Conservation (phyloP, 1,140 invertebrate species). For the Microplitis mediator region DNA sequence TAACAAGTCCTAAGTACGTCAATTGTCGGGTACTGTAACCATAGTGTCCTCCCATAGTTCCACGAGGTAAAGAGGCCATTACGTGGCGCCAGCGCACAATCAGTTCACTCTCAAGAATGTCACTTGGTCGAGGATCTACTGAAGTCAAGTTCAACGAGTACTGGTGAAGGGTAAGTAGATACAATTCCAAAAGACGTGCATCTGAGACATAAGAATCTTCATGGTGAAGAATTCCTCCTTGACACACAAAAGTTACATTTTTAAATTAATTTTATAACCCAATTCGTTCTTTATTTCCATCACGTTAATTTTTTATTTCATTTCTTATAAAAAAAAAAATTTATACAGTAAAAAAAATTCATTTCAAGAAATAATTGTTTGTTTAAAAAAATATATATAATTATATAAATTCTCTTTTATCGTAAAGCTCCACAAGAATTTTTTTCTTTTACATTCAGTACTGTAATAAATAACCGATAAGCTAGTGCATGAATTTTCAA, state of each 20-base stretch:
- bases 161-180: conserved; percentile 39
- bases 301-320: no score
- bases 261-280: not conserved
- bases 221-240: conserved; percentile 43
- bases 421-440: not conserved
- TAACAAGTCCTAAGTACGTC: conserved; percentile 55
- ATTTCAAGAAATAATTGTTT: no score
- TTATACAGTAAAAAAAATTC: no score
- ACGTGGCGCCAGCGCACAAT: conserved; percentile 43
- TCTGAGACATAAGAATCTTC: conserved; percentile 45
- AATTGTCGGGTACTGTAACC: conserved; percentile 58
- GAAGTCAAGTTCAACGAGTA: conserved; percentile 33
- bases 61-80: conserved; percentile 40
- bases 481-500: conserved; percentile 18
- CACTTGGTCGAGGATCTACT: conserved; percentile 27
- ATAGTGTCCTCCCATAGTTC: conserved; percentile 34
- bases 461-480: conserved; percentile 23
- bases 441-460: not conserved
- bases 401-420: not conserved
- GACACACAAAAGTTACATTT: not conserved
- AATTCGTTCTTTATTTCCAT: not conserved
- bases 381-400: no score
- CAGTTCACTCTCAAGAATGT: conserved; percentile 43
- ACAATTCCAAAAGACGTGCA: conserved; percentile 41
- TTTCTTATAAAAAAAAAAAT: no score